Evolutionary conservation across 2,113 vertebrate species (phyloP).

Genomic region (Hipposideros armiger): DNA sequence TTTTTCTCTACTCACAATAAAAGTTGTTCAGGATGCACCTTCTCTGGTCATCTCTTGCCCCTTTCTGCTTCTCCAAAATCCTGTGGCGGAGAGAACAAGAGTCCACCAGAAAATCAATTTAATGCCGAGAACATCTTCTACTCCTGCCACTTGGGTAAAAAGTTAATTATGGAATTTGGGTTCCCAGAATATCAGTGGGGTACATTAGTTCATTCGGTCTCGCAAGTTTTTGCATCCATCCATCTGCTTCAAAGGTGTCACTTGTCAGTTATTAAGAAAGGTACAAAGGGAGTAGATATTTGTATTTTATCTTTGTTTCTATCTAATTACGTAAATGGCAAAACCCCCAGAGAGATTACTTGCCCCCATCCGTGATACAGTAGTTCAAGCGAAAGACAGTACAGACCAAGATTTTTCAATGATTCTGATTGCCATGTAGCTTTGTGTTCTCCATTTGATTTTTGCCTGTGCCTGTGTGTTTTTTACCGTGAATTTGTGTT

Average conservation of each 20-base stretch:
- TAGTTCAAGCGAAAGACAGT: slow-evolving; percentile 66
- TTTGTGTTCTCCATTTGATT: slow-evolving; percentile 80
- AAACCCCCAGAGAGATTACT: slow-evolving; percentile 73
- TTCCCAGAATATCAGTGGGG: slow-evolving; percentile 87
- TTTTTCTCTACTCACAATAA: slow-evolving; percentile 73
- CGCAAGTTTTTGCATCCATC: slow-evolving; percentile 86
- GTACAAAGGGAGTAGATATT: slow-evolving; percentile 78
- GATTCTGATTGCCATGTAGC: slow-evolving; percentile 66
- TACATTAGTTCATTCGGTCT: slow-evolving; percentile 79
- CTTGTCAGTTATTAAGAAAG: slow-evolving; percentile 84
- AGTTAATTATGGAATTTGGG: slow-evolving; percentile 87
- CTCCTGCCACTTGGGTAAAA: slow-evolving; percentile 87
- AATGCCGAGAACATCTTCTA: slow-evolving; percentile 79
- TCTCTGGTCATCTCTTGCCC: slow-evolving; percentile 59
- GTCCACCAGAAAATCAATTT: slow-evolving; percentile 73
- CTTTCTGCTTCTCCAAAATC: slow-evolving; percentile 64
- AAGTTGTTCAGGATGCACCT: slow-evolving; percentile 85
- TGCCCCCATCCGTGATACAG: slow-evolving; percentile 72
- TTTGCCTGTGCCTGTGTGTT: slow-evolving; percentile 73
- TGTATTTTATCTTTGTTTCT: slow-evolving; percentile 85
- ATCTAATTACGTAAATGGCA: slow-evolving; percentile 78
- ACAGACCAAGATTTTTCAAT: slow-evolving; percentile 75
- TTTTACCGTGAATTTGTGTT: slow-evolving; percentile 80
- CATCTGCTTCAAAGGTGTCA: slow-evolving; percentile 86
- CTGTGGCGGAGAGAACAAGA: slow-evolving; percentile 56